Conservation (phyloP, 2,888 invertebrate genomes). For the Pollenia amentaria region DNA sequence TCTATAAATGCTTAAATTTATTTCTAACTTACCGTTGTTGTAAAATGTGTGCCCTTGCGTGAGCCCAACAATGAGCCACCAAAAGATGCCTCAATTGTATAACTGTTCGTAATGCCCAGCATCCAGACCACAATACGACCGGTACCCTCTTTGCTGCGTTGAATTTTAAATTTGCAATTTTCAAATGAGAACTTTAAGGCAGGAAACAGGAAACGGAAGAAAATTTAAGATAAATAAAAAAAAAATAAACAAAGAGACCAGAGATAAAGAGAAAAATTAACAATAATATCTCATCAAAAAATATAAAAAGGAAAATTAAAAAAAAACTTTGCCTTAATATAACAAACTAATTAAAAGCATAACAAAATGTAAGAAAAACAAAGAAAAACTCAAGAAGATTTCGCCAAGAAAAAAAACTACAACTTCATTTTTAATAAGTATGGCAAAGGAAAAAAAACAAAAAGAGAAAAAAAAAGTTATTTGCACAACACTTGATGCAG, state of each 20-base stretch:
- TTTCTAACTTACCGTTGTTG: conserved; percentile 85
- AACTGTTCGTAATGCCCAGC: conserved; percentile 97
- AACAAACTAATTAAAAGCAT: conserved; percentile 65
- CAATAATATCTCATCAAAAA: conserved; percentile 37
- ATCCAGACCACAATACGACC: conserved; percentile 98
- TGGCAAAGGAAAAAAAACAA: conserved; percentile 44
- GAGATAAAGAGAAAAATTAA: conserved; percentile 57
- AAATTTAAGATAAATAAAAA: conserved; percentile 14
- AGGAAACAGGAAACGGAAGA: conserved; percentile 44
- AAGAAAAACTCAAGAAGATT: conserved; percentile 52
- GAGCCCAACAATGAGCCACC: conserved; percentile 94
- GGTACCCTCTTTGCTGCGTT: conserved; percentile 97
- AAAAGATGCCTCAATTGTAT: conserved; percentile 97
- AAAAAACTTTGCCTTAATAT: conserved; percentile 30
- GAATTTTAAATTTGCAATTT: conserved; percentile 96
- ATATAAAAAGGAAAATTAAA: neutral
- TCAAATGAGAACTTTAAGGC: conserved; percentile 92
- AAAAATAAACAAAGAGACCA: conserved; percentile 17
- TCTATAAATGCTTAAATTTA: neutral
- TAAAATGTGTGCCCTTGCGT: conserved; percentile 93
- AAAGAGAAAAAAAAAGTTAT: conserved; percentile 52
- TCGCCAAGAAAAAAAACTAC: conserved; percentile 14
- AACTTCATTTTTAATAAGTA: conserved; percentile 31
- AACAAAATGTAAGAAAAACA: conserved; percentile 16
- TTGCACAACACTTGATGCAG: conserved; percentile 53